Evolutionary conservation across 2,888 invertebrate species (phyloP).

Genomic region (Mesorhabditis belari): DNA sequence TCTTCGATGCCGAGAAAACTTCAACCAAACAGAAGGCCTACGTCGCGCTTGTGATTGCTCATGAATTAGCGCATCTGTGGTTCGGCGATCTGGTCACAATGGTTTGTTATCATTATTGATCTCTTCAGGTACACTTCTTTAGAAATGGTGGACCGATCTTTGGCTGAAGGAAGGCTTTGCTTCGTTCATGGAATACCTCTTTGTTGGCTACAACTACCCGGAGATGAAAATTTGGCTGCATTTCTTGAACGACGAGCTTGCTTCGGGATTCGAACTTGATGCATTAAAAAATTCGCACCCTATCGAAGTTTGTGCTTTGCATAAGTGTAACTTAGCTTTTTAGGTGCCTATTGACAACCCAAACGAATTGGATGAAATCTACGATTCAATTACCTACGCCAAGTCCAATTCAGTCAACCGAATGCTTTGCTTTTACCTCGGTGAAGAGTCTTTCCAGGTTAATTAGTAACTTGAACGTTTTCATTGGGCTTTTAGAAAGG

Average conservation of each 20-base stretch:
- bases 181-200: slow-evolving; percentile 87
- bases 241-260: slow-evolving; percentile 81
- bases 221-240: slow-evolving; percentile 95
- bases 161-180: slow-evolving; percentile 97
- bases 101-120: too few relatives aligned
- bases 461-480: slow-evolving; percentile 11
- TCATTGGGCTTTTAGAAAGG: slow-evolving; percentile 70
- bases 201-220: slow-evolving; percentile 83
- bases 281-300: slow-evolving; percentile 77
- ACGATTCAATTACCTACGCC: slow-evolving; percentile 85
- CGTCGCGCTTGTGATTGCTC: slow-evolving; percentile 73
- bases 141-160: slow-evolving; percentile 60
- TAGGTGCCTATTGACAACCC: slow-evolving; percentile 79
- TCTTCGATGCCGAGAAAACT: slow-evolving; percentile 83
- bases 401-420: slow-evolving; percentile 85
- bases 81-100: slow-evolving; percentile 95
- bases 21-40: slow-evolving; percentile 61
- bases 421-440: slow-evolving; percentile 88
- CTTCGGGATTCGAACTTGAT: slow-evolving; percentile 73
- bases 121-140: slow-evolving; percentile 10
- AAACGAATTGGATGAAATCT: slow-evolving; percentile 90
- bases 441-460: slow-evolving; percentile 69
- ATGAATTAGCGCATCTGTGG: slow-evolving; percentile 95
- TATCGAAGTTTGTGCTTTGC: slow-evolving; percentile 68
- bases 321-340: slow-evolving; percentile 9